phyloP scores from a whole-genome alignment of 2,888 invertebrate species.

The Ganaspis brasiliensis region DNA sequence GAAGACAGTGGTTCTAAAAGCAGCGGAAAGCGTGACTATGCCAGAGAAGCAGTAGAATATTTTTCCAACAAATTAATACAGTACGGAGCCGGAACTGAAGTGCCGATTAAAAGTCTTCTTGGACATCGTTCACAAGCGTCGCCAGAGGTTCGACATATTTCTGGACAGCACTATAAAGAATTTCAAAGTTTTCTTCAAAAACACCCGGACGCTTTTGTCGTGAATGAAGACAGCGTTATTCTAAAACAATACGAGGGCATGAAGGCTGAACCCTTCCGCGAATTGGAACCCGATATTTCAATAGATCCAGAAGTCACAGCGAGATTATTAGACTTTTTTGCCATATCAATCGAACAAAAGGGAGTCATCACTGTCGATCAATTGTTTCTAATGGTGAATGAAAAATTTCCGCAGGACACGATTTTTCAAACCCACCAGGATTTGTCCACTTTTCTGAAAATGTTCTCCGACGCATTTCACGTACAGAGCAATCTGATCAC shows the following conservation, averaged over 20 bases:
- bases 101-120: slow-evolving; percentile 97
- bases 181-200: slow-evolving; percentile 94
- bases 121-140: slow-evolving; percentile 98
- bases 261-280: slow-evolving; percentile 86
- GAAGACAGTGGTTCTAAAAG: slow-evolving; percentile 82
- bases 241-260: slow-evolving; percentile 87
- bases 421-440: slow-evolving; percentile 96
- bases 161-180: slow-evolving; percentile 96
- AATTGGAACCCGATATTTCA: slow-evolving; percentile 81
- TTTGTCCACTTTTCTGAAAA: slow-evolving; percentile 93
- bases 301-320: slow-evolving; percentile 93
- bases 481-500: slow-evolving; percentile 96
- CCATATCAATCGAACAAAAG: slow-evolving; percentile 90
- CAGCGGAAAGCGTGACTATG: slow-evolving; percentile 91
- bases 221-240: slow-evolving; percentile 91
- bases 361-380: slow-evolving; percentile 94
- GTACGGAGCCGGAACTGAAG: slow-evolving; percentile 97
- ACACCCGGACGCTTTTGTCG: slow-evolving; percentile 92
- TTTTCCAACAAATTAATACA: slow-evolving; percentile 97
- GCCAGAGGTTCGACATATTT: slow-evolving; percentile 97
- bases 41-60: slow-evolving; percentile 98
- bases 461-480: slow-evolving; percentile 97
- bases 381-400: slow-evolving; percentile 90
- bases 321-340: slow-evolving; percentile 90
- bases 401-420: slow-evolving; percentile 90